A percentile compares a stretch with the other conserved stretches of the same genome.
Conservation (phyloP, 2,113 vertebrate species). For the Apteryx mantelli region DNA sequence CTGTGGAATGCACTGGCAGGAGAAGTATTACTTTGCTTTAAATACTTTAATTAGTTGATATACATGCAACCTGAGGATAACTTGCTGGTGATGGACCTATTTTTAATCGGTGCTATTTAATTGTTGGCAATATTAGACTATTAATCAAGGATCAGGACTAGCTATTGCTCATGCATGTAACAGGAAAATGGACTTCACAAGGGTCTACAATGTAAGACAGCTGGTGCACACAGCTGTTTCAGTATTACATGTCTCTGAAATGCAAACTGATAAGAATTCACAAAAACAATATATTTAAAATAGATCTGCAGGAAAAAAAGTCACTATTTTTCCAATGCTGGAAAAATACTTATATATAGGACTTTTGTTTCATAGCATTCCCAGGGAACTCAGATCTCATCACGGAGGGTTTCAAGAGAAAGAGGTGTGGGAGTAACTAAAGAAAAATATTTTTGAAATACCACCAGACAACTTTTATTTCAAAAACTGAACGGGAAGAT, state of each 20-base stretch:
- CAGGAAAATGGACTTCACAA: background rate
- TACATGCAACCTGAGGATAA: background rate
- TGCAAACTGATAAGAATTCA: background rate
- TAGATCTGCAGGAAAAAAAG: background rate
- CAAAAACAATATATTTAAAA: background rate
- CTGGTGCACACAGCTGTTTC: background rate
- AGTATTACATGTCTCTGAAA: background rate
- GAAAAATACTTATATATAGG: background rate
- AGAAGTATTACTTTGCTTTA: background rate
- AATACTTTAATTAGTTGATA: background rate
- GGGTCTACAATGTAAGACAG: background rate
- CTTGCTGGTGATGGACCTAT: background rate
- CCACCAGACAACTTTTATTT: background rate
- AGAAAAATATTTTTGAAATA: background rate
- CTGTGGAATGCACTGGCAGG: background rate
- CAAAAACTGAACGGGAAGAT: background rate
- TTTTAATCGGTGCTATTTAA: background rate
- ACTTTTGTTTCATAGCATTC: background rate
- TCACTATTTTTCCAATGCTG: background rate
- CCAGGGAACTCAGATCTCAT: background rate
- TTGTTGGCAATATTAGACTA: background rate
- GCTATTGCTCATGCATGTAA: background rate
- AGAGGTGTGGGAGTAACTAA: background rate
- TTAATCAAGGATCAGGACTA: background rate
- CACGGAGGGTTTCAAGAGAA: background rate